Evolutionary conservation across 23 tunicate genomes (phyloP), one percentile per base, ranked within the genome.

Genomic region (Halocynthia roretzi): DNA sequence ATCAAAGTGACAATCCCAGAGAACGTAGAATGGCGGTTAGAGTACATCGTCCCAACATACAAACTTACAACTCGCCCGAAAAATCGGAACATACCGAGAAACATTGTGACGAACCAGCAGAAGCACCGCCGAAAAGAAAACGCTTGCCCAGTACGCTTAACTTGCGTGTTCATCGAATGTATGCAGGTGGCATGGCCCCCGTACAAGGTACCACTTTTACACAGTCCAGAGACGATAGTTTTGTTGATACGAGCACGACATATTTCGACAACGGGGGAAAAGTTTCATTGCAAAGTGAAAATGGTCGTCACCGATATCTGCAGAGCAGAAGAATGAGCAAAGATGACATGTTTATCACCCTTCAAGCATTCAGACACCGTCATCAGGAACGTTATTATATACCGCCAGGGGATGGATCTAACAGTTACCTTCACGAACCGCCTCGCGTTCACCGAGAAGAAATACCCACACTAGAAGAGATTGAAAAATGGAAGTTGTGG

Each of bases 141-240:
- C 74, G 76, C 6, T 44, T 76, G 70, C 76, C 83, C 17, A 80
- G 83, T 68, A 56, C 72, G 21, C 53, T 80, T 6, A 80, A 69
- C 31, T 65, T 69, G 12, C 75, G 76, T 6, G 19, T 80, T 23
- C 73, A 80, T 12, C 60, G 83, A 22, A 69, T 12, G 6, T 80
- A 80, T 54, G 75, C 63, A 8, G 73, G 58, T 5, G 81, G 51
- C 0, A 76, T 17, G 20, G 12, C 52, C 53, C 48, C 20, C 17
- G 80, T 65, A 6, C 22, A 48, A 15, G 70, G n/a, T 11, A 5
- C 70, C 5, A 31, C 44, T 31, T 31, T 31, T 31, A 31, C 44
- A 31, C 44, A 31, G 44, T 31, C 44, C 44, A 31, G 4, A 31
- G 44, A 31, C 44, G 44, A 31, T 31, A 31, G 44, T 31, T 31